These are phyloP conservation scores for Hirtodrosophila histrioides DNA, from an alignment of 2,888 invertebrate species.

Conservation along the genomic window DNA sequence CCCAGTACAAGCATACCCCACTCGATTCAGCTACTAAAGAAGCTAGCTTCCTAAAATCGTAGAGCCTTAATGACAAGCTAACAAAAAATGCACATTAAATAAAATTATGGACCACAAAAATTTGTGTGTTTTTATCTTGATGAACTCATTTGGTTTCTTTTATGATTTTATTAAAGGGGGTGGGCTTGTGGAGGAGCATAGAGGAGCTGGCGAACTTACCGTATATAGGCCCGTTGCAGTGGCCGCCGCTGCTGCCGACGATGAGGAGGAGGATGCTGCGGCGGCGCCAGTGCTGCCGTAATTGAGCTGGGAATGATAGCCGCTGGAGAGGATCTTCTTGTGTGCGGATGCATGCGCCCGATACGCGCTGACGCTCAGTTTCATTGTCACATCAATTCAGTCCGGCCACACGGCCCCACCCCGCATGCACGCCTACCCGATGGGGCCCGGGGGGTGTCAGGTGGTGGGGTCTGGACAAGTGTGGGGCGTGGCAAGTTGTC, in stretches of 20 bases:
- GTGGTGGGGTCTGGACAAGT: too few relatives aligned
- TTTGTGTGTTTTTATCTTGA: constrained; percentile 7
- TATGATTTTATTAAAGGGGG: constrained; percentile 11
- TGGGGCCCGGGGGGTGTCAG: too few relatives aligned
- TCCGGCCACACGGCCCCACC: constrained; percentile 26
- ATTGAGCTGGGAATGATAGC: constrained; percentile 90
- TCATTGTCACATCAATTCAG: constrained; percentile 86
- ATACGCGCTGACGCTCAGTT: constrained; percentile 94
- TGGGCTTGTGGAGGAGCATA: too few relatives aligned
- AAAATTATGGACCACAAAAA: constrained; percentile 36
- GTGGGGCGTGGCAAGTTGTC: constrained; percentile 33
- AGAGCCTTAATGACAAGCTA: constrained; percentile 9
- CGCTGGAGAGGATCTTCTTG: constrained; percentile 93
- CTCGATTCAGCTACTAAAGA: constrained; percentile 15
- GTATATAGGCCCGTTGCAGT: constrained; percentile 85
- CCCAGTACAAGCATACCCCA: neutral
- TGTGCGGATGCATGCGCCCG: constrained; percentile 95
- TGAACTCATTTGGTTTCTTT: constrained; percentile 15
- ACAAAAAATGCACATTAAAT: constrained; percentile 22
- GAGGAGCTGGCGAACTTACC: constrained; percentile 83
- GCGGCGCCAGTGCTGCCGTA: constrained; percentile 91
- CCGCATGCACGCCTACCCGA: neutral
- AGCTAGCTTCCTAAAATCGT: neutral
- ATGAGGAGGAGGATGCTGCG: constrained; percentile 86
- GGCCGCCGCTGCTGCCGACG: constrained; percentile 68